A percentile compares a stretch with the other conserved stretches of the same genome.
Conservation (phyloP, 1,140 invertebrate species). For the Micrasema minimum region DNA sequence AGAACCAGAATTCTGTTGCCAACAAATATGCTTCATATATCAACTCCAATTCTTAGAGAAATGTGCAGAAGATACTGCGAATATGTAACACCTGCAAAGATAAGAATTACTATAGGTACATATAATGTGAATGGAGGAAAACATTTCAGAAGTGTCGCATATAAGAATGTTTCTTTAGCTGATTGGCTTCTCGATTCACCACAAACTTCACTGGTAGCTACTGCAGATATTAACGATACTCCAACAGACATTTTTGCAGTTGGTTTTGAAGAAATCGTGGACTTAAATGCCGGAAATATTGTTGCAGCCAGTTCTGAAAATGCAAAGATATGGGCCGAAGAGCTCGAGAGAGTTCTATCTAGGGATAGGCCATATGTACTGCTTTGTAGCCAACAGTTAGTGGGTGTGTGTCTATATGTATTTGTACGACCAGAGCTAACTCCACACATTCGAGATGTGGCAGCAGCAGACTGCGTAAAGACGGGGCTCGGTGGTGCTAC, state of each 20-base stretch:
- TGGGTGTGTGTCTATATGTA: constrained; percentile 97
- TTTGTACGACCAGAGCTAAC: constrained; percentile 91
- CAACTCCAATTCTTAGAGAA: constrained; percentile 81
- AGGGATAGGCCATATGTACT: constrained; percentile 90
- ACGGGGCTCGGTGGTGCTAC: constrained; percentile 96
- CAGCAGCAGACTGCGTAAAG: constrained; percentile 95
- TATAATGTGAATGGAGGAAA: constrained; percentile 99
- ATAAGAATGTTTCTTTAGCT: constrained; percentile 91
- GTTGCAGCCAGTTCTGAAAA: constrained; percentile 97
- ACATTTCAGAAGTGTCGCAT: constrained; percentile 96
- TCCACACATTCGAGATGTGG: constrained; percentile 88
- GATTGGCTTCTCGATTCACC: constrained; percentile 94
- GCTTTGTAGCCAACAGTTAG: constrained; percentile 95
- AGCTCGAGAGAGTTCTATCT: constrained; percentile 92
- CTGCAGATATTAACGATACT: constrained; percentile 68
- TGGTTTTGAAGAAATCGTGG: constrained; percentile 99
- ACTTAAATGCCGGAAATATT: constrained; percentile 98
- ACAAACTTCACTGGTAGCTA: constrained; percentile 68
- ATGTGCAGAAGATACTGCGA: constrained; percentile 87
- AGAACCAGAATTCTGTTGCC: constrained; percentile 89
- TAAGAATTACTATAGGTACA: constrained; percentile 91
- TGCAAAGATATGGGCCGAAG: constrained; percentile 94
- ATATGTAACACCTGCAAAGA: constrained; percentile 78
- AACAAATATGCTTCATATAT: constrained; percentile 87
- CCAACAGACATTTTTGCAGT: constrained; percentile 95